Base-by-base conservation (phyloP, 1,140 invertebrate species). In the Atopsyche davidsoni region DNA sequence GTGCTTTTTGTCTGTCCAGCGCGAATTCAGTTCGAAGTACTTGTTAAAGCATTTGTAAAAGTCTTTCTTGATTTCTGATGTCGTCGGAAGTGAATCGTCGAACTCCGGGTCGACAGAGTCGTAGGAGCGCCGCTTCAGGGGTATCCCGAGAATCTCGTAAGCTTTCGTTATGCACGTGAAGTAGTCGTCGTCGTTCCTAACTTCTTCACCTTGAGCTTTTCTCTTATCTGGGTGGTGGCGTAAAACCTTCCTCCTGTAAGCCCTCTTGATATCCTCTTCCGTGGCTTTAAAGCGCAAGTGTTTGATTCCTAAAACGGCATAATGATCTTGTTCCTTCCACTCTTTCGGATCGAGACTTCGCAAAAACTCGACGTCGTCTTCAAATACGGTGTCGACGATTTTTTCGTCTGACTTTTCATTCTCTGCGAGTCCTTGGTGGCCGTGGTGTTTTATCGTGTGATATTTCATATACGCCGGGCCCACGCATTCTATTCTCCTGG, bases 111-210 rank as follows among this genome's bases (percentile, higher is more conserved):
- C 96, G 46, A 98, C 84, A 19, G 93, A 96, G 74, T 99, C 96
- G 71, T 89, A 99, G 1, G 94, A 87, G 54, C 86, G 76, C 55
- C 95, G 77, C 62, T 88, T 92, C 3, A 77, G 65, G 10, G 85
- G 77, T 60, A 84, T 91, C 0, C 93, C 89, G 51, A 94, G 75
- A 21, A 83, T 90, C 42, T 69, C 65, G 41, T 68, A 68, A 11
- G 95, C 95, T 77, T 92, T 93, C n/a, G 95, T 98, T 61, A 99
- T 98, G 66, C 95, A 98, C 0, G 94, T 93, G 67, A 98, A 99
- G 72, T 98, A 98, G 73, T 98, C 95, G 63, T 94, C 87, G 58
- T 93, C 90, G 1, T 80, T 75, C 52, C 82, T 78, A 9, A 94
- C 79, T 59, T 89, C 82, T 68, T 93, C 90, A 32, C 92, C 87